Evolutionary conservation across 2,888 invertebrate species (phyloP).

Genomic region (Lycaena phlaeas): DNA sequence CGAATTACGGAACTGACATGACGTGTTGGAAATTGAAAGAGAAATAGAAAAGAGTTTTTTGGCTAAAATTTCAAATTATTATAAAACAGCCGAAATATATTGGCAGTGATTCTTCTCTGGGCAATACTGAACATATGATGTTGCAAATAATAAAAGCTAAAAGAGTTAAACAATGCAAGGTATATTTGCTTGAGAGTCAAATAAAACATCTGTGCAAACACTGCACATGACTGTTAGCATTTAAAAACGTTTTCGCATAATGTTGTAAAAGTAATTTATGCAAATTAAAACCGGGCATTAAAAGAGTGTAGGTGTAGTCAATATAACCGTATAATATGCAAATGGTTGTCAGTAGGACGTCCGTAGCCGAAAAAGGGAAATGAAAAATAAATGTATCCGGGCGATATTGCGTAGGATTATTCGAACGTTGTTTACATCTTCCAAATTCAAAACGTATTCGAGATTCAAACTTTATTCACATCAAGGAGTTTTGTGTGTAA

Average conservation of each 20-base stretch:
- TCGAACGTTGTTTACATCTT: conserved; percentile 4
- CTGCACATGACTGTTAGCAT: conserved; percentile 25
- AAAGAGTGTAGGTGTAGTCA: conserved; percentile 7
- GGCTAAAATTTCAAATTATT: no score
- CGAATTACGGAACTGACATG: neutral
- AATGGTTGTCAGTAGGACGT: conserved; percentile 60
- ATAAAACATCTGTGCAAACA: conserved; percentile 30
- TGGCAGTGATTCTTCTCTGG: no score
- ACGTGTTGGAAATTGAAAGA: no score
- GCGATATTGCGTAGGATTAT: conserved; percentile 37
- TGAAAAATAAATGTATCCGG: conserved; percentile 65
- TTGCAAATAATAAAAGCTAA: no score
- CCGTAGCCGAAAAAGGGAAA: conserved; percentile 58
- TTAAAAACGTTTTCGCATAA: conserved; percentile 3
- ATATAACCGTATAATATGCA: conserved; percentile 41
- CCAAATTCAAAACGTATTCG: neutral
- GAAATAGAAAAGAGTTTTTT: no score
- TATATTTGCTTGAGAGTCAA: no score
- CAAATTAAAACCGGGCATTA: conserved; percentile 3
- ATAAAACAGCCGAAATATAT: no score
- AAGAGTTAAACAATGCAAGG: no score
- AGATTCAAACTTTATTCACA: neutral
- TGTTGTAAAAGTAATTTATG: conserved; percentile 2
- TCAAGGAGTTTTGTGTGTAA: neutral
- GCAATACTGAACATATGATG: no score